Base-by-base conservation (phyloP, 2,113 vertebrate species). In the Trematocara nigrifrons region DNA sequence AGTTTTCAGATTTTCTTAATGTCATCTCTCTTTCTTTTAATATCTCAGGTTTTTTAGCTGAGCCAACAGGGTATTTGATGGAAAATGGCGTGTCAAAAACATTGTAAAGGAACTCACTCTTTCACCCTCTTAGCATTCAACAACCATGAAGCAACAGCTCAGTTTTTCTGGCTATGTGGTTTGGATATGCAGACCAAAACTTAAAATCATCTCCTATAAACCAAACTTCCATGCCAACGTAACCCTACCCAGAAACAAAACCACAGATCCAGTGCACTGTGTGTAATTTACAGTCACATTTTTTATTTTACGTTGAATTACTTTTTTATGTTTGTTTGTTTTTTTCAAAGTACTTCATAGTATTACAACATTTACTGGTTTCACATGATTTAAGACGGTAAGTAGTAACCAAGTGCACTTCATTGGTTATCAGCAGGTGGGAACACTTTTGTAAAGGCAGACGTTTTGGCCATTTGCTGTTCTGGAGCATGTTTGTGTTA, bases 31-130 rank as follows among this genome's bases (percentile, higher is more conserved):
- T 49, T 29, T 49, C 22, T 49, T 49, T 11, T 76, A 49, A 76
- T 31, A 31, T 76, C 26, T 76, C 26, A 3, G 42, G 15, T 49
- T 49, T 38, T 38, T 38, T 38, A 64, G 10, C 42, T 76, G 42
- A 79, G 82, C 5, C 56, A 35, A 22, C 0, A 35, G 35, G 12
- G 12, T 52, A 51, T 7, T 22, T 66, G 35, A 10, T 45, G 22
- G 54, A 18, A 51, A 22, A 40, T 15, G 29, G 1, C 0, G 0
- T 1, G 0, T 64, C 15, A 42, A 5, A 40, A 3, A 47, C 5
- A 47, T 16, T 31, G 18, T 49, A 42, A 61, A 81, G 40, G 22
- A 26, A 51, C 15, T 35, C 16, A 16, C 3, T 22, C 16, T 42
- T 35, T 0, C 61, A 71, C n/a, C 11, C 20, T 74, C 9, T 6